phyloP scores from a whole-genome alignment of 2,113 vertebrate species.

The Oncorhynchus gorbuscha region DNA sequence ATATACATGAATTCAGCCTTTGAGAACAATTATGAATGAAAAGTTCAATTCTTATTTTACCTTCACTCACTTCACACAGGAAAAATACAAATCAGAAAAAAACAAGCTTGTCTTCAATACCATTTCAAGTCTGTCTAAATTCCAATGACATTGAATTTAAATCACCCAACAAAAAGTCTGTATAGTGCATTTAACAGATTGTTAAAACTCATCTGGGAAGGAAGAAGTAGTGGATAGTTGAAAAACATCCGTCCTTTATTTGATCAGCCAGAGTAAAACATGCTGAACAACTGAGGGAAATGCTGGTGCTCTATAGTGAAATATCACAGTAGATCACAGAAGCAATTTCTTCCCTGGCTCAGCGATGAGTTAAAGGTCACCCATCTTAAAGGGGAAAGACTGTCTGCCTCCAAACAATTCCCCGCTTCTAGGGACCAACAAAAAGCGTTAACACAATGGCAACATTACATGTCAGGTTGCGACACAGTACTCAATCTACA shows the following conservation, averaged over 20 bases:
- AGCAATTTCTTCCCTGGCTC: constrained; percentile 29
- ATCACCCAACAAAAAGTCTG: background rate
- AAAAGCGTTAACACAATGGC: constrained; percentile 18
- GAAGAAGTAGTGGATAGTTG: background rate
- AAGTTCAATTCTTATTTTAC: background rate
- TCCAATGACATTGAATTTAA: background rate
- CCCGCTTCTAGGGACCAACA: background rate
- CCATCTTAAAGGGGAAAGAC: constrained; percentile 19
- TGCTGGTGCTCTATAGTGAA: background rate
- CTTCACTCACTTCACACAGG: background rate
- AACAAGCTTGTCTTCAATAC: background rate
- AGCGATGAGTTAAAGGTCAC: constrained; percentile 21
- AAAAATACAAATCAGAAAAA: background rate
- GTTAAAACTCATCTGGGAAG: background rate
- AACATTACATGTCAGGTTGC: constrained; percentile 4
- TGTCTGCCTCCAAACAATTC: background rate
- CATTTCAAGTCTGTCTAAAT: background rate
- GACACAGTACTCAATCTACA: constrained; percentile 1
- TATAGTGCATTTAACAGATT: background rate
- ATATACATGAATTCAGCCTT: background rate
- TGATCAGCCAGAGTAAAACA: background rate
- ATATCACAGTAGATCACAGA: constrained; percentile 5
- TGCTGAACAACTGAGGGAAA: background rate
- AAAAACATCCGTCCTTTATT: background rate
- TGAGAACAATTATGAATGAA: background rate